Conservation (phyloP, 2,888 invertebrate species). For the Acronicta psi region DNA sequence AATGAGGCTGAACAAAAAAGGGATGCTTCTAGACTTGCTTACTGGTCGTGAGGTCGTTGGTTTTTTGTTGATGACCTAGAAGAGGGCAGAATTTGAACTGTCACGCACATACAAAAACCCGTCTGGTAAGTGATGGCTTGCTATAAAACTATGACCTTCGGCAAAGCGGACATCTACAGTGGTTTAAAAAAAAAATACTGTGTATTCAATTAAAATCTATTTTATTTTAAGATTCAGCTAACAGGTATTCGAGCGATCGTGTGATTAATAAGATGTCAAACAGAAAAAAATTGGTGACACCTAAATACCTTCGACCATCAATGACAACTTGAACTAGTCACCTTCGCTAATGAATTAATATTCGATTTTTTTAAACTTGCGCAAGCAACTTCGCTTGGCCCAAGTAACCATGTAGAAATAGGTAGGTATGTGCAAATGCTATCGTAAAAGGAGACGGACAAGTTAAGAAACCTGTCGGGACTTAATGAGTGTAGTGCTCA, state of each 20-base stretch:
- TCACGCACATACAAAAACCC: no score
- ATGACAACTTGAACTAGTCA: slow-evolving; percentile 27
- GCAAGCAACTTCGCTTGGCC: slow-evolving; percentile 44
- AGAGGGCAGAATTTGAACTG: neutral
- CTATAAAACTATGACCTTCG: no score
- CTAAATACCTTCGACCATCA: slow-evolving; percentile 25
- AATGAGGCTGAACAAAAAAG: slow-evolving; percentile 7
- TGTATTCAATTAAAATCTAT: no score
- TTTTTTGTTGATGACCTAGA: neutral
- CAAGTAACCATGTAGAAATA: slow-evolving; percentile 55
- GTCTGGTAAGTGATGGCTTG: no score
- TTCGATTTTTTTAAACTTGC: slow-evolving; percentile 54
- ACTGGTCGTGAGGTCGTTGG: neutral
- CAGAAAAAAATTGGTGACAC: slow-evolving; percentile 6
- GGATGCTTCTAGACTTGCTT: neutral
- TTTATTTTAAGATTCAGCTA: no score
- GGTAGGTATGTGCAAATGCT: slow-evolving; percentile 67
- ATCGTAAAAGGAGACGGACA: slow-evolving; percentile 71
- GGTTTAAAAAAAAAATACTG: neutral
- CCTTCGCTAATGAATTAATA: slow-evolving; percentile 53
- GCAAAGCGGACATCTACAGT: neutral
- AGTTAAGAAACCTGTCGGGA: slow-evolving; percentile 69
- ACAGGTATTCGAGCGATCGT: neutral
- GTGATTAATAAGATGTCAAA: neutral
- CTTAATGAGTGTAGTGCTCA: slow-evolving; percentile 66